Base-by-base conservation (phyloP, 1,140 invertebrate species). In the Atopsyche davidsoni region DNA sequence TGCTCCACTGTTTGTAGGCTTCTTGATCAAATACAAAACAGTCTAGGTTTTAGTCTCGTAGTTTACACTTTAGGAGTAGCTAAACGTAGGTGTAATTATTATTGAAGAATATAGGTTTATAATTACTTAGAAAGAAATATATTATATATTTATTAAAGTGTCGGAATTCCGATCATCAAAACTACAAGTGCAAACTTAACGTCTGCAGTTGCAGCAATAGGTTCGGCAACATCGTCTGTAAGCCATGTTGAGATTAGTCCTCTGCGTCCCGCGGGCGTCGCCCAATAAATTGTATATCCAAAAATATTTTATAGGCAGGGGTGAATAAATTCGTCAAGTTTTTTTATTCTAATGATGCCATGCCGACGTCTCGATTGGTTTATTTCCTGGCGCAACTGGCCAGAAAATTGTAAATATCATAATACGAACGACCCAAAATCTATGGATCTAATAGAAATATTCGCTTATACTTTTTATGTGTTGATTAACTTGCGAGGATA, bases 141-240 rank as follows among this genome's bases (percentile, higher is more conserved):
- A 51, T 51, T 51, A 51, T 38, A 51, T 58, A 58, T 58, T 58
- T 58, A 58, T 58, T 58, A 58, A 53, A 53, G 55, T 57, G 55
- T 58, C 54, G 46, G 50, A 56, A 51, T 50, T 53, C 47, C 39
- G 51, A 51, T 58, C 51, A 54, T 53, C 46, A 53, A 52, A 50
- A 50, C 44, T 43, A 44, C 40, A 51, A 43, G 21, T 51, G 45
- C 48, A 50, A 56, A 51, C 45, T 42, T 53, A 53, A 57, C 40
- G 46, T 57, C 44, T 34, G 35, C 24, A 48, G 40, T 46, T 51
- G 44, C 53, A 44, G 48, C 38, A 21, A 48, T 42, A 47, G 51
- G 53, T 51, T 48, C 38, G 44, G 45, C 49, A 42, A 40, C 39
- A 46, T 44, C 46, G 53, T 46, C 32, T 55, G 43, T 28, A 47